Evolutionary conservation across 2,888 invertebrate species (phyloP).

Genomic region (Xestoiulus laeticollis): DNA sequence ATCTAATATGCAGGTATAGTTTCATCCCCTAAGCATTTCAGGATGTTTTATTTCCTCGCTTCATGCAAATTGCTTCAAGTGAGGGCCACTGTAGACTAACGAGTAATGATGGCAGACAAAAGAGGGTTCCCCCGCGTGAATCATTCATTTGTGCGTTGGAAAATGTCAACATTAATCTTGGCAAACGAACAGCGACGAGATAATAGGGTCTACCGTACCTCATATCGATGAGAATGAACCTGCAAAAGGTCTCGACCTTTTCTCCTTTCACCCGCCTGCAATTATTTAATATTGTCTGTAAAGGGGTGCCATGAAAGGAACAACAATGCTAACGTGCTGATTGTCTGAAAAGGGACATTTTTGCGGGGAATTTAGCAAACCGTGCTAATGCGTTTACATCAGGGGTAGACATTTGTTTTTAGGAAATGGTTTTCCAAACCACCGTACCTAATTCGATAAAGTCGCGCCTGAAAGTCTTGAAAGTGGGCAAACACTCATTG

Average conservation of each 20-base stretch:
- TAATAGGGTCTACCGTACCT: constrained; percentile 33
- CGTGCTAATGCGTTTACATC: constrained; percentile 2
- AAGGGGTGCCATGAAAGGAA: neutral
- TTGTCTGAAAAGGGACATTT: neutral
- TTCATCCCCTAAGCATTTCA: neutral
- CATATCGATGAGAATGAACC: constrained; percentile 40
- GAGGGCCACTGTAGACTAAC: constrained; percentile 1
- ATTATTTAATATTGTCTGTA: constrained; percentile 34
- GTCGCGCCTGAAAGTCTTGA: neutral
- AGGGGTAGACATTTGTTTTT: neutral
- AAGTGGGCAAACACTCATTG: constrained; percentile 28
- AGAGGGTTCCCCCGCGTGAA: constrained; percentile 32
- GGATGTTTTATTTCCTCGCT: neutral
- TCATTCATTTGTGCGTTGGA: constrained; percentile 45
- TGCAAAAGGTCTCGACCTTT: constrained; percentile 36
- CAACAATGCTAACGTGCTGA: neutral
- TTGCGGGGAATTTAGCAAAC: constrained; percentile 15
- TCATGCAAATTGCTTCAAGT: constrained; percentile 15
- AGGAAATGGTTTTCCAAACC: neutral
- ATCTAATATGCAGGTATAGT: neutral
- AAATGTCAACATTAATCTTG: constrained; percentile 42
- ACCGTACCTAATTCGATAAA: neutral
- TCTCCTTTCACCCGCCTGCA: constrained; percentile 24
- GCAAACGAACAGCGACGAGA: constrained; percentile 45
- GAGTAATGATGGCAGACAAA: constrained; percentile 8